phyloP scores from a whole-genome alignment of 2,797 vertebrate genomes.

The Caiman crocodilus region DNA sequence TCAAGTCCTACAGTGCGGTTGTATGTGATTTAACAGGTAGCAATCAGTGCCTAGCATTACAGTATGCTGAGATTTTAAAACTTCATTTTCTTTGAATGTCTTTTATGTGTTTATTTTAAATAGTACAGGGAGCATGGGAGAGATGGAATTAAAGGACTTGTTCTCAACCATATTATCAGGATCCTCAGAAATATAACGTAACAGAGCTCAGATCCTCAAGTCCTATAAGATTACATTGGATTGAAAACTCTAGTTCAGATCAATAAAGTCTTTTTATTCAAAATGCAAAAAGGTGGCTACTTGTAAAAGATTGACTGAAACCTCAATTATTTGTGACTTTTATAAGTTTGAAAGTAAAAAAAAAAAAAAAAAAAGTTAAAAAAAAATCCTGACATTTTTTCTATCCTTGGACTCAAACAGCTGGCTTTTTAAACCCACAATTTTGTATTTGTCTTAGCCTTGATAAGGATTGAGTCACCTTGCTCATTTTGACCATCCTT shows the following conservation, averaged over 20 bases:
- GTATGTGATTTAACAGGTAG: not conserved
- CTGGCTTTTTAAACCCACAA: not conserved
- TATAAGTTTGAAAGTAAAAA: rapidly evolving
- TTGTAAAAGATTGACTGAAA: not conserved
- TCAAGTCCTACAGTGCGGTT: not conserved
- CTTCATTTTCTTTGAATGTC: not conserved
- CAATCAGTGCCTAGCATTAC: not conserved
- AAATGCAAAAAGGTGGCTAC: not conserved
- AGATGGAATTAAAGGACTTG: not conserved
- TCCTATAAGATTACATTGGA: not conserved
- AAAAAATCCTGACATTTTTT: not conserved
- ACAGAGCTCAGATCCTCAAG: not conserved
- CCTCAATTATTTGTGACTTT: not conserved
- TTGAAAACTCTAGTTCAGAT: not conserved
- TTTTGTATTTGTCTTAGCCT: rapidly evolving
- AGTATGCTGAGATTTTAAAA: not conserved
- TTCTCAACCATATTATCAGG: not conserved
- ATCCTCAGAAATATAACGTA: not conserved
- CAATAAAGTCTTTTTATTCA: not conserved
- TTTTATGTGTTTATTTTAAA: not conserved
- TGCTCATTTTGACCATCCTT: not conserved
- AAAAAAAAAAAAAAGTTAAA: not conserved
- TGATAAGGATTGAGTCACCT: not conserved
- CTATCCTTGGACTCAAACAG: rapidly evolving
- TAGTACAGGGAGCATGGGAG: rapidly evolving